A percentile compares a stretch with the other conserved stretches of the same genome.
Evolutionary conservation across 2,888 invertebrate genomes (phyloP).

Genomic region (Taenaris catops): DNA sequence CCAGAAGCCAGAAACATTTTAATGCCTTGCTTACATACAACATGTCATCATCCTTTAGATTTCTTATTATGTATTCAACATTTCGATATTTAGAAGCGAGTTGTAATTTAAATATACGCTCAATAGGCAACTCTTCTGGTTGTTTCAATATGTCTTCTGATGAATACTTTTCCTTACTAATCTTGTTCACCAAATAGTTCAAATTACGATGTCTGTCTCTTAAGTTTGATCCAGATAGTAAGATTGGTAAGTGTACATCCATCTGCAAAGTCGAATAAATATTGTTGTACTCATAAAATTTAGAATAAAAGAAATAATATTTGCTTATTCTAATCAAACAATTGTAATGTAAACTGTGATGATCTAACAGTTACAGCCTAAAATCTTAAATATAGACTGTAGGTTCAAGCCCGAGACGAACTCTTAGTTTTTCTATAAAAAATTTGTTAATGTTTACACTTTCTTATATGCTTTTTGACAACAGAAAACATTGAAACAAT

Average conservation of each 20-base stretch:
- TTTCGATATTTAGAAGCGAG: constrained; percentile 43
- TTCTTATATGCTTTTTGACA: too few relatives aligned
- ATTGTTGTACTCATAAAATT: too few relatives aligned
- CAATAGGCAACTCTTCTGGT: constrained; percentile 38
- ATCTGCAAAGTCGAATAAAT: constrained; percentile 17
- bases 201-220: constrained; percentile 40
- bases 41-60: constrained; percentile 49
- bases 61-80: constrained; percentile 42
- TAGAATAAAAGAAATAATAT: too few relatives aligned
- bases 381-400: too few relatives aligned
- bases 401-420: too few relatives aligned
- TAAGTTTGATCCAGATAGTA: constrained; percentile 38
- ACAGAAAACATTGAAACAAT: too few relatives aligned
- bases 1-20: constrained; percentile 46
- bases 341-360: too few relatives aligned
- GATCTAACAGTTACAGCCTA: too few relatives aligned
- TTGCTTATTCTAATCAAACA: too few relatives aligned
- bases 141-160: constrained; percentile 25
- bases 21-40: constrained; percentile 52
- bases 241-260: constrained; percentile 32
- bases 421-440: too few relatives aligned
- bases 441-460: too few relatives aligned
- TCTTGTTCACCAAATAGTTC: constrained; percentile 36
- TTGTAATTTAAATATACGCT: constrained; percentile 52
- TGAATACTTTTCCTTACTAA: constrained; percentile 20